Conservation (phyloP, 2,113 vertebrate species). For the Pica pica region DNA sequence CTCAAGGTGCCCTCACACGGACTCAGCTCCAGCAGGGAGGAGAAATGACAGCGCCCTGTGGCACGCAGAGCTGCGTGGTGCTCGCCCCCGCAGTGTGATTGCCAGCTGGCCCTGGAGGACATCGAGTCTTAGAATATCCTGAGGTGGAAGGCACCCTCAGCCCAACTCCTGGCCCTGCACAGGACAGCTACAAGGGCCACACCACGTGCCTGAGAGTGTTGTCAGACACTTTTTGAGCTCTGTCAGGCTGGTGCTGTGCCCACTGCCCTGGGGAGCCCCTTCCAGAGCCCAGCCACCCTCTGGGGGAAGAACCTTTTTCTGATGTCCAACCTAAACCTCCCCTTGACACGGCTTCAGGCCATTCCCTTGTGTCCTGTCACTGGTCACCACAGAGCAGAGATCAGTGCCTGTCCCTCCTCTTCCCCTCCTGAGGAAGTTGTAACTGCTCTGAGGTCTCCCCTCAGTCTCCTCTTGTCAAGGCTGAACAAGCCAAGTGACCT, state of each 20-base stretch:
- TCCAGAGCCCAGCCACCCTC: background rate
- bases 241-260: background rate
- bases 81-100: accelerated
- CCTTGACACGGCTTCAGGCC: background rate
- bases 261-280: no score
- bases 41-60: accelerated
- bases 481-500: background rate
- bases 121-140: accelerated
- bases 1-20: background rate
- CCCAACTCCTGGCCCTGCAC: background rate
- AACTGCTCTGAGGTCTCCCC: background rate
- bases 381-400: background rate
- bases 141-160: background rate
- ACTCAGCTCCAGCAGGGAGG: background rate
- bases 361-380: background rate
- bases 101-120: background rate
- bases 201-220: background rate
- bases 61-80: background rate
- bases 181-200: background rate
- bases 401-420: background rate
- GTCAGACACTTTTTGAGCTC: background rate
- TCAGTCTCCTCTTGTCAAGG: background rate
- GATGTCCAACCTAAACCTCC: background rate
- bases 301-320: background rate
- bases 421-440: background rate